A percentile compares a stretch with the other conserved stretches of the same genome.
Conservation (phyloP, 2,888 invertebrate genomes). For the Oxytorus armatus region DNA sequence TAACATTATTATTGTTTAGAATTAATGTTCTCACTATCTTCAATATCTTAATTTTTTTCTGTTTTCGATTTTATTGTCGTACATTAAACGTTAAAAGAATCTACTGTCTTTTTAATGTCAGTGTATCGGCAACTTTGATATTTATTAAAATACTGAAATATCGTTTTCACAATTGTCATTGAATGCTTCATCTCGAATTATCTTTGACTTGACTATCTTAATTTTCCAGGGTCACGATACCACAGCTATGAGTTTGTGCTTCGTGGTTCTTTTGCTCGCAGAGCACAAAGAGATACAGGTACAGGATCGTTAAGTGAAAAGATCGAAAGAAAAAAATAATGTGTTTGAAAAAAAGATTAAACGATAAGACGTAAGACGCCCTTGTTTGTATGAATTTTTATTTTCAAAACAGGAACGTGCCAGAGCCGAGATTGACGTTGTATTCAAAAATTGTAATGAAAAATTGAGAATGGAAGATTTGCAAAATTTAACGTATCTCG, state of each 20-base stretch:
- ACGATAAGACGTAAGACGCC: no score
- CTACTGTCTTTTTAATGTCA: no score
- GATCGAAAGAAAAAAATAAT: background rate
- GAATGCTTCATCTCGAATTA: no score
- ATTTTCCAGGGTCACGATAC: slow-evolving; percentile 67
- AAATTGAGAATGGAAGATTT: slow-evolving; percentile 86
- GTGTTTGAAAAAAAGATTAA: no score
- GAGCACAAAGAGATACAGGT: slow-evolving; percentile 67
- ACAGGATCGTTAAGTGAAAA: slow-evolving; percentile 1
- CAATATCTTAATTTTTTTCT: no score
- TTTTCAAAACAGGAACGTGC: slow-evolving; percentile 59
- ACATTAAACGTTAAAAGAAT: no score
- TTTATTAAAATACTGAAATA: no score
- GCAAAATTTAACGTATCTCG: slow-evolving; percentile 88
- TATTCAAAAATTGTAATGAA: slow-evolving; percentile 84
- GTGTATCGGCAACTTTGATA: no score
- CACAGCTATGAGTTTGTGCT: slow-evolving; percentile 59
- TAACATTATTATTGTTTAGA: no score
- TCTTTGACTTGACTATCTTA: background rate
- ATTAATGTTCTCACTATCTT: no score
- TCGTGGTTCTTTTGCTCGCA: slow-evolving; percentile 62
- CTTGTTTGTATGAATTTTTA: background rate
- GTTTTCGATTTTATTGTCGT: no score
- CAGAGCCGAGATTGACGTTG: slow-evolving; percentile 78
- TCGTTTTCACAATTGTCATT: no score